These are phyloP conservation scores for Gryllus longicercus DNA, from an alignment of 2,888 invertebrate genomes.

Conservation along the genomic window DNA sequence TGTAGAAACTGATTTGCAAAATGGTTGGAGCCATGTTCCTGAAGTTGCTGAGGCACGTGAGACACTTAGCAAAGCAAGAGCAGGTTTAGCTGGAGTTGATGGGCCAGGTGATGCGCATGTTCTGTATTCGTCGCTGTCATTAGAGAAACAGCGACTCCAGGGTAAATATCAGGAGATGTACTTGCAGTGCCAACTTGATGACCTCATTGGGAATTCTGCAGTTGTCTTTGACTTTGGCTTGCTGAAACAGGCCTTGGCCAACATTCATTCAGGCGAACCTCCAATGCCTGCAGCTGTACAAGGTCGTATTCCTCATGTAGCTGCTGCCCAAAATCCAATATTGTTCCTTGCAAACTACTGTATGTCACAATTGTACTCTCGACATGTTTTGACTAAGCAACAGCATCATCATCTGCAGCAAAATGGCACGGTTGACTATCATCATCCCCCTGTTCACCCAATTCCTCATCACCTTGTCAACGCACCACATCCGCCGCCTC, in stretches of 20 bases:
- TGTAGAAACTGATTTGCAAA: constrained; percentile 69
- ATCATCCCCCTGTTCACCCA: constrained; percentile 29
- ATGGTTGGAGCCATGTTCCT: constrained; percentile 60
- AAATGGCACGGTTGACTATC: constrained; percentile 51
- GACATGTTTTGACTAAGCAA: constrained; percentile 60
- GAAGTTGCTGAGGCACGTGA: constrained; percentile 65
- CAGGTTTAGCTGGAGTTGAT: constrained; percentile 58
- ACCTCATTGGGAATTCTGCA: constrained; percentile 63
- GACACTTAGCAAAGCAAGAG: constrained; percentile 58
- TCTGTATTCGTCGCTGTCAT: constrained; percentile 57
- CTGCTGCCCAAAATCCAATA: constrained; percentile 53
- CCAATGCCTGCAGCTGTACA: constrained; percentile 45
- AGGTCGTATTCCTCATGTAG: constrained; percentile 33
- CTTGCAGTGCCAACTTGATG: constrained; percentile 67
- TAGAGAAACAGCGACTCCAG: constrained; percentile 65
- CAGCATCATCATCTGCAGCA: constrained; percentile 51
- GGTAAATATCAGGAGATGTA: constrained; percentile 68
- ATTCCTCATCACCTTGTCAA: constrained; percentile 40
- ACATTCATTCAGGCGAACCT: constrained; percentile 58
- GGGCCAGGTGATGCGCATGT: constrained; percentile 59
- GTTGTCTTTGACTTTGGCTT: constrained; percentile 65
- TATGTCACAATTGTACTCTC: constrained; percentile 67
- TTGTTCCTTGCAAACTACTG: constrained; percentile 73
- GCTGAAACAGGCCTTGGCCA: constrained; percentile 63
- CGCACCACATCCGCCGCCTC: constrained; percentile 40